These are phyloP conservation scores for Pseudococcus viburni DNA, from an alignment of 2,888 invertebrate species.

Conservation along the genomic window DNA sequence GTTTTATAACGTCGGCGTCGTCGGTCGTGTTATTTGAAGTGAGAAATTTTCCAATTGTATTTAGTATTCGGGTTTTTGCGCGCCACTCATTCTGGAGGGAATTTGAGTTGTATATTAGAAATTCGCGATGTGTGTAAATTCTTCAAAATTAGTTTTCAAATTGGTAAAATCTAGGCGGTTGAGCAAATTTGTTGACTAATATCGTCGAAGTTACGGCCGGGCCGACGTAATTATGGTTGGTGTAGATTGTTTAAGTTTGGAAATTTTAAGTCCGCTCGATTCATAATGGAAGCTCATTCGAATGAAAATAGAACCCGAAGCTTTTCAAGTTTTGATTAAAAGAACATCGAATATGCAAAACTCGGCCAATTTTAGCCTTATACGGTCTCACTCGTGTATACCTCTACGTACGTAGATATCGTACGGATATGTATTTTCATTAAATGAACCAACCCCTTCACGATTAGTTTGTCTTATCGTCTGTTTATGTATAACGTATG, in stretches of 20 bases:
- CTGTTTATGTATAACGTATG: not conserved
- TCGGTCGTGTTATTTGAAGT: slow-evolving; percentile 3
- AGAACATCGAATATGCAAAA: slow-evolving; percentile 22
- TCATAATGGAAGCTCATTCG: slow-evolving; percentile 19
- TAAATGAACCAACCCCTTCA: not conserved
- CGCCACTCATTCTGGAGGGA: slow-evolving; percentile 19
- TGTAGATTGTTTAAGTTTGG: slow-evolving; percentile 26
- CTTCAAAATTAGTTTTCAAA: slow-evolving; percentile 50
- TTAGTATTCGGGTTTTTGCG: slow-evolving; percentile 48
- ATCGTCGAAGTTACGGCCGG: not conserved
- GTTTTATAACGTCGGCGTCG: slow-evolving; percentile 4
- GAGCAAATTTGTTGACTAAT: slow-evolving; percentile 4
- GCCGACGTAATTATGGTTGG: slow-evolving; percentile 3
- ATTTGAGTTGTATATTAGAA: slow-evolving; percentile 46
- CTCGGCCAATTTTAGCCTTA: not conserved
- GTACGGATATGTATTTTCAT: not conserved
- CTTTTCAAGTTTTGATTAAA: slow-evolving; percentile 36
- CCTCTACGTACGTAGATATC: not conserved
- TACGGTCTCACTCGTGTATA: not conserved
- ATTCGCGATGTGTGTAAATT: slow-evolving; percentile 33
- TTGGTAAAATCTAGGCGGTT: slow-evolving; percentile 12
- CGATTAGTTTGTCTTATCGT: slow-evolving; percentile 15
- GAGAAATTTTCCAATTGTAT: slow-evolving; percentile 39
- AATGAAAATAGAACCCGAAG: slow-evolving; percentile 8
- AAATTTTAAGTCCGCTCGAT: slow-evolving; percentile 16